Evolutionary conservation across 2,113 vertebrate genomes (phyloP).

Genomic region (Orientallactaga bullata): DNA sequence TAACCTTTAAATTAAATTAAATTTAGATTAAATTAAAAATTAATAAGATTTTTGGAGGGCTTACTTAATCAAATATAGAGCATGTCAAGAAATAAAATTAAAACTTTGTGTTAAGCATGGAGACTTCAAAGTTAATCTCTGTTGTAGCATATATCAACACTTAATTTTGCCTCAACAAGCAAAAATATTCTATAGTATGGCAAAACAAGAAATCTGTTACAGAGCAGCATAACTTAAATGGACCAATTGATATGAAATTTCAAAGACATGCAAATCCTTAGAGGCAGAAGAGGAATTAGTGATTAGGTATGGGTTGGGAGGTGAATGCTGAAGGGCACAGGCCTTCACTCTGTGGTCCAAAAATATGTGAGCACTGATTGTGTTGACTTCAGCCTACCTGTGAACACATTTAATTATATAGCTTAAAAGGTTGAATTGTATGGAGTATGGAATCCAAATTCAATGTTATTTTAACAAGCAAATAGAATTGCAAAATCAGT

Average conservation of each 20-base stretch:
- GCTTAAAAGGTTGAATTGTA: not conserved
- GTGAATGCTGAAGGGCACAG: not conserved
- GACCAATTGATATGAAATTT: not conserved
- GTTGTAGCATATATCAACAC: not conserved
- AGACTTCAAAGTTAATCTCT: not conserved
- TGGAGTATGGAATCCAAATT: not conserved
- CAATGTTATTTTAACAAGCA: not conserved
- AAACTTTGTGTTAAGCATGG: not conserved
- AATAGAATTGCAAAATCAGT: not conserved
- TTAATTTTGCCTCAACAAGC: not conserved
- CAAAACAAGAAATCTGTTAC: not conserved
- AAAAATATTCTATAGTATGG: not conserved
- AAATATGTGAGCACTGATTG: not conserved
- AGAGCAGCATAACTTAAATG: not conserved
- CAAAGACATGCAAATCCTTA: not conserved
- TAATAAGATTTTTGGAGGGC: not conserved
- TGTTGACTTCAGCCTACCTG: not conserved
- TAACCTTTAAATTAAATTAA: too few species aligned
- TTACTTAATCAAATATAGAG: not conserved
- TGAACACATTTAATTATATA: not conserved
- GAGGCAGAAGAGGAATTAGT: not conserved
- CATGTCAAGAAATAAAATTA: slow-evolving; percentile 3
- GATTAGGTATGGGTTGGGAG: not conserved
- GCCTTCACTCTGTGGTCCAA: not conserved
- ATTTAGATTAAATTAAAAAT: not conserved